Conservation (phyloP, 2,113 vertebrate genomes). For the Hippocampus mohnikei region DNA sequence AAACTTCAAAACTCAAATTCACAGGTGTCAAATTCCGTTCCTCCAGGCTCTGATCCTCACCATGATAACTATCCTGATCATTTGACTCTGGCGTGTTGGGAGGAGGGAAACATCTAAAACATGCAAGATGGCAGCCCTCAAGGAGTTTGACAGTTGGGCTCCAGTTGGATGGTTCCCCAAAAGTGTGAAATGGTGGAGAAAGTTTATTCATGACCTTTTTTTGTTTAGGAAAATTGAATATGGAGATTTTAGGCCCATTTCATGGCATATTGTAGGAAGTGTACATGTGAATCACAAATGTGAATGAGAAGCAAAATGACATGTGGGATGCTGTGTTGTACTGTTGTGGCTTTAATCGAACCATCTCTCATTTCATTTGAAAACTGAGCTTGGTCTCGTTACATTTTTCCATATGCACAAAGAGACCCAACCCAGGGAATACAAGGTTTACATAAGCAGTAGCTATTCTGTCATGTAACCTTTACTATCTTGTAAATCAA, state of each 20-base stretch:
- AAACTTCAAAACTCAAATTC: background rate
- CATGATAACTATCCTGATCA: too few species aligned
- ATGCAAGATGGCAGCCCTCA: too few species aligned
- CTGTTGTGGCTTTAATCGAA: background rate
- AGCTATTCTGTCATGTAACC: background rate
- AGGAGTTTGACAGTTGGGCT: too few species aligned
- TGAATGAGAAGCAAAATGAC: background rate
- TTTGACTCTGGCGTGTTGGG: too few species aligned
- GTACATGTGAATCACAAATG: background rate
- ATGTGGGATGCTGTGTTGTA: background rate
- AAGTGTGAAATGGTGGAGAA: too few species aligned
- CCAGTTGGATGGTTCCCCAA: too few species aligned
- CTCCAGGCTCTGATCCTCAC: too few species aligned
- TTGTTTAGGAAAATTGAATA: too few species aligned
- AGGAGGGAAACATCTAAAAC: too few species aligned
- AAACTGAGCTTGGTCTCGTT: slow-evolving; percentile 5
- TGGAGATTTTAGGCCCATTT: too few species aligned
- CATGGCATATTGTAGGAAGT: background rate
- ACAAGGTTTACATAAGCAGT: slow-evolving; percentile 24
- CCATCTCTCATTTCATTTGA: background rate
- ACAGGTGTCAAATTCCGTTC: too few species aligned
- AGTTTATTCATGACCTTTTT: too few species aligned
- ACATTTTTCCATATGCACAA: slow-evolving; percentile 8
- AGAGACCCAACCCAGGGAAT: slow-evolving; percentile 27
- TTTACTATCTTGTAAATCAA: slow-evolving; percentile 21